Evolutionary conservation across 2,113 vertebrate species (phyloP), one percentile per base, ranked within the genome.

Genomic region (Progne subis): DNA sequence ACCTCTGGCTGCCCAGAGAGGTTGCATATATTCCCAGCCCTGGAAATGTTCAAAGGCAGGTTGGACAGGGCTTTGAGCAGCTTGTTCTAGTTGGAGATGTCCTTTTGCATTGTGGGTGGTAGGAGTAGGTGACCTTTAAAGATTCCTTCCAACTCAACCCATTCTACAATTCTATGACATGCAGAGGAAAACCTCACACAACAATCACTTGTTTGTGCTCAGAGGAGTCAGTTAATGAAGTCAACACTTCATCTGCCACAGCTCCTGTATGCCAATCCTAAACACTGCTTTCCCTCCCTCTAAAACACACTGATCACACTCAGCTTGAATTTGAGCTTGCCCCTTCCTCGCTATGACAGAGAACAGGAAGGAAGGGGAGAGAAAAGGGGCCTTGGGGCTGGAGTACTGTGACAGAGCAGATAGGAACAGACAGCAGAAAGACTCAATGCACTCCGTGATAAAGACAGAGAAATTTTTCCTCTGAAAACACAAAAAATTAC

Each of bases 321-420:
- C 90, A 78, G 71, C 28, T 74, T 77, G 64, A 75, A 96, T 91
- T 60, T 83, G 82, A 93, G 86, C 28, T 90, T 78, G 72, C 80
- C 61, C 94, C 46, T 94, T 94, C 65, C 64, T 86, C 57, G 53
- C 44, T 93, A 28, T 94, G 96, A 97, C 94, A 95, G 74, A 65
- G 81, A 95, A 94, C 94, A 94, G 94, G 76, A 86, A 92, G 64
- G 82, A 70, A 97, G 26, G 53, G 80, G 68, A 94, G 69, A 88
- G 86, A 74, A 92, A 88, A 82, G 39, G 43, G 69, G 79, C 92
- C 95, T 88, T 90, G 71, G 64, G 95, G 95, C 90, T 88, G 64
- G 24, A 86, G 68, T 31, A 24, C n/a, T 68, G 85, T 86, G 82
- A 94, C 0, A 1, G 92, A 88, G 69, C 41, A 94, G 86, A 93